Evolutionary conservation across 2,797 vertebrate species (phyloP).

Genomic region (Chaetodon trifasciatus): DNA sequence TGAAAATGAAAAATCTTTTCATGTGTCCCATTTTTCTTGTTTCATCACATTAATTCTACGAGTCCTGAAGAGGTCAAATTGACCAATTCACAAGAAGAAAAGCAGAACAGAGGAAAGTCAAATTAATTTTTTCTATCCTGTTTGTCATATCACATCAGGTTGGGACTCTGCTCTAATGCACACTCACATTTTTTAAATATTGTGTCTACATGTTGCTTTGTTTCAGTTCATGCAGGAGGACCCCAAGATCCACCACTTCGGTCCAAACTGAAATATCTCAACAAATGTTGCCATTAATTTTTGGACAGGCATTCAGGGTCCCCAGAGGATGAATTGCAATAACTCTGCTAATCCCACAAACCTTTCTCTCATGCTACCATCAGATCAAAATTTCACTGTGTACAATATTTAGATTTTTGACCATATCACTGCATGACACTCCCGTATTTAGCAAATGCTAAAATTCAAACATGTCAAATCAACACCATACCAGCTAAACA

Average conservation of each 20-base stretch:
- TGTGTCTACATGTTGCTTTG: background rate
- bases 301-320: background rate
- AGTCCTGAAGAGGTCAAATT: background rate
- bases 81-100: background rate
- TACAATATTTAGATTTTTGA: background rate
- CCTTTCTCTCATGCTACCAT: background rate
- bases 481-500: too few relatives aligned
- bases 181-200: background rate
- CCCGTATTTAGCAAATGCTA: background rate
- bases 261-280: background rate
- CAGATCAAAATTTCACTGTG: background rate
- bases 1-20: background rate
- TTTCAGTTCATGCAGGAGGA: background rate
- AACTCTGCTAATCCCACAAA: background rate
- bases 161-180: background rate
- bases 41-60: background rate
- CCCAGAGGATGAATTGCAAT: background rate
- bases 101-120: background rate
- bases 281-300: background rate
- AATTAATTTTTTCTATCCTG: background rate
- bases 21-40: background rate
- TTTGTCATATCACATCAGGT: background rate
- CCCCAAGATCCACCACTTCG: background rate
- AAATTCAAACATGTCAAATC: background rate
- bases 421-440: background rate